Percentiles rank a stretch among this genome's conserved stretches.
Conservation (phyloP, 2,888 invertebrate genomes). For the Latrodectus hesperus region DNA sequence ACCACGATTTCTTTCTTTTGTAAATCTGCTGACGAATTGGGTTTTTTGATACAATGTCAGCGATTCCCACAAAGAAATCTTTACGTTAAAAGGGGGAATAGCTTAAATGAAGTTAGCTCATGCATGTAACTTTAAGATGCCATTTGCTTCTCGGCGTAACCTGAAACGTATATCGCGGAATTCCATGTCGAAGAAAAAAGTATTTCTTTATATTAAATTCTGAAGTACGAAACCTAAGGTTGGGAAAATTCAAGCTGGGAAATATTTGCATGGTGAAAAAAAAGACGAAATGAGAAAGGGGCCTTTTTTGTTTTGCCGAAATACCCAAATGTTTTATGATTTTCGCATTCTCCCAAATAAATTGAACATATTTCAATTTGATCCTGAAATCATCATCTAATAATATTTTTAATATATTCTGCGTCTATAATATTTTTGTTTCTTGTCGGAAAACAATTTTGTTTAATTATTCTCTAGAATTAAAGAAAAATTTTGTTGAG, state of each 20-base stretch:
- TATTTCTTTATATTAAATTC: conserved; percentile 2
- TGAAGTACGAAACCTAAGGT: conserved; percentile 2
- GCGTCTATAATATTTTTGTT: too few species aligned
- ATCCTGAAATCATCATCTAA: too few species aligned
- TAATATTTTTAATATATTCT: too few species aligned
- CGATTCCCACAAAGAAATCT: conserved; percentile 47
- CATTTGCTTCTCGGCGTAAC: neutral
- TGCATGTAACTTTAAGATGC: conserved; percentile 24
- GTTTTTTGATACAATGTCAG: conserved; percentile 57
- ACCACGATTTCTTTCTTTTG: conserved; percentile 42
- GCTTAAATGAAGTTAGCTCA: conserved; percentile 41
- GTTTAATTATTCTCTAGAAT: too few species aligned
- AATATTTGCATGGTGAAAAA: neutral
- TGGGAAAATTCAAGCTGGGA: neutral
- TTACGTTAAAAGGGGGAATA: conserved; percentile 18
- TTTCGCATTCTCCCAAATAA: too few species aligned
- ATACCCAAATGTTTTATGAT: too few species aligned
- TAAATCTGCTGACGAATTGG: conserved; percentile 57
- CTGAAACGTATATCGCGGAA: too few species aligned
- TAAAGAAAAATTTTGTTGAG: too few species aligned
- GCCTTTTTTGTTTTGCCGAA: too few species aligned
- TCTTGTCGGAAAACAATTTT: too few species aligned
- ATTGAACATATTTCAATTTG: too few species aligned
- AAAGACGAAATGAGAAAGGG: too few species aligned
- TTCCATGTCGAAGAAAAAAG: neutral